A percentile compares a stretch with the other conserved stretches of the same genome.
phyloP scores from a whole-genome alignment of 2,113 vertebrate genomes.

The Telmatochromis sp. region DNA sequence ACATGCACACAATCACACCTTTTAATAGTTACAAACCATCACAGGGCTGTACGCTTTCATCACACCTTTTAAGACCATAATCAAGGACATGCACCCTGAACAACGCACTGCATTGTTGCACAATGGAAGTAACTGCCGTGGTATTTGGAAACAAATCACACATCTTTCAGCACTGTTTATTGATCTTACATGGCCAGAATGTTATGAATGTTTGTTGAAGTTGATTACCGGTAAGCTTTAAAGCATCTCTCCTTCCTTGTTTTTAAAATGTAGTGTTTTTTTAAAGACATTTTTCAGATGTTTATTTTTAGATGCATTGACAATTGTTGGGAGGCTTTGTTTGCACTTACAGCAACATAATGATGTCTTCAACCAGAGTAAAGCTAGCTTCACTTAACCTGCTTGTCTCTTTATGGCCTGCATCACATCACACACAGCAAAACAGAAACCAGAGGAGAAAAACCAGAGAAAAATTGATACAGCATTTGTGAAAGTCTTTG shows the following conservation, averaged over 20 bases:
- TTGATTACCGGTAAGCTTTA: background rate
- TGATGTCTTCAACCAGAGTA: background rate
- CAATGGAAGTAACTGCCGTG: background rate
- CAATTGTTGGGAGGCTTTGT: background rate
- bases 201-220: background rate
- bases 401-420: background rate
- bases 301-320: background rate
- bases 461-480: background rate
- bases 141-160: background rate
- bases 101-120: background rate
- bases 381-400: background rate
- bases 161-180: background rate
- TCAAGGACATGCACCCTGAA: background rate
- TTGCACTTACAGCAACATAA: background rate
- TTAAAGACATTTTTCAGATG: background rate
- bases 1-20: conserved; percentile 18
- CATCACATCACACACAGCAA: background rate
- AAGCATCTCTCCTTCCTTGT: background rate
- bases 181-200: background rate
- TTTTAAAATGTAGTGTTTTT: background rate
- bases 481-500: background rate
- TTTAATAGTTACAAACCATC: conserved; percentile 27
- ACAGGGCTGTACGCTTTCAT: background rate
- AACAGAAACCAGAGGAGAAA: background rate
- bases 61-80: background rate